Evolutionary conservation across 2,797 vertebrate species (phyloP), one percentile per base, ranked within the genome.

Genomic region (Toxotes lorentzi): DNA sequence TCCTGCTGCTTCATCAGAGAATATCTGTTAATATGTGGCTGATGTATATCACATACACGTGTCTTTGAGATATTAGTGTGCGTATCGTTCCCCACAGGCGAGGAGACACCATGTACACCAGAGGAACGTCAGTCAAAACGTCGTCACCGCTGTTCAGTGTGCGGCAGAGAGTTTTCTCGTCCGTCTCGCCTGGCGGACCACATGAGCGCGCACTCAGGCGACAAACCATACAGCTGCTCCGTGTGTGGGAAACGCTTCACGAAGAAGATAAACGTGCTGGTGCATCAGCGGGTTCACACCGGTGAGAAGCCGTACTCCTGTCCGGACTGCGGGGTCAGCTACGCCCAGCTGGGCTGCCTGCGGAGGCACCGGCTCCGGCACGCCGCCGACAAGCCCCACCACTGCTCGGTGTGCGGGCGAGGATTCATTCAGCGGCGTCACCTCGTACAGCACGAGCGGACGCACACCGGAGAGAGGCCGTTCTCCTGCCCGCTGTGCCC

Each of bases 381-480:
- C 76, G 79, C 86, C 4, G n/a, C 79, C 0, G 74, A 88, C 69
- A 87, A 84, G 21, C 90, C 87, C 4, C 67, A 85, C 81, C 51
- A 11, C 16, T 92, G 91, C 75, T 47, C 74, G 0, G 43, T 34
- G 48, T 92, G 91, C 12, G 81, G 87, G n/a, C 86, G 76, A 1
- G 85, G 88, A 56, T 92, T 92, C 64, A 27, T 87, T 0, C 89
- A 91, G 84, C 78, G 85, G 1, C 84, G 89, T 0, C 65, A 89
- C 2, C 87, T 92, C 0, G 56, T 88, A 0, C 86, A 91, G 4
- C 91, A 92, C 16, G 84, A 91, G 1, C 78, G 90, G 7, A 88
- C 59, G 8, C 91, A 92, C 84, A 91, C 89, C 0, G 91, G 91
- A 0, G 91, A 93, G 79, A 75, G 83, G 56, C 91, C 91, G 1